These are phyloP conservation scores for Microctonus aethiopoides DNA, from an alignment of 2,888 invertebrate species.

Conservation along the genomic window DNA sequence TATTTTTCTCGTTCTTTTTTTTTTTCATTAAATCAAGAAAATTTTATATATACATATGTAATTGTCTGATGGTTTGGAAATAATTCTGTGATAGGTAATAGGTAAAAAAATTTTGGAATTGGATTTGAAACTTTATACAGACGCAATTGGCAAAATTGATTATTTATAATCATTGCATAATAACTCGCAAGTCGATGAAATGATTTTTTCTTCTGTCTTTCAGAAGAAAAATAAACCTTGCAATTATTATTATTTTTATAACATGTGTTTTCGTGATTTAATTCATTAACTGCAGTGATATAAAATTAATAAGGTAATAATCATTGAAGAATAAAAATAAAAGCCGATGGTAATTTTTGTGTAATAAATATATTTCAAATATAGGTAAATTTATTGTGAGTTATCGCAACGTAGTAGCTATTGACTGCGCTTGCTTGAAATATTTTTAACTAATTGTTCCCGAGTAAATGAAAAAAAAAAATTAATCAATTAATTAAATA, in stretches of 20 bases:
- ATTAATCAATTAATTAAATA: too few relatives aligned
- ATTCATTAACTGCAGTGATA: constrained; percentile 19
- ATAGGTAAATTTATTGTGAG: not conserved
- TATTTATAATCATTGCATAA: constrained; percentile 20
- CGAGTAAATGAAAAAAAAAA: not conserved
- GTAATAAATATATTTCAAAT: not conserved
- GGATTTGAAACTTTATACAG: not conserved
- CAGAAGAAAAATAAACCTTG: constrained; percentile 20
- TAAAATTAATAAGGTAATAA: not conserved
- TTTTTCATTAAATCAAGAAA: not conserved
- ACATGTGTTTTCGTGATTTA: constrained; percentile 41
- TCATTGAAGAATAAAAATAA: not conserved
- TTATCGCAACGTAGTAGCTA: not conserved
- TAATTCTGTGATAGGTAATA: constrained; percentile 63
- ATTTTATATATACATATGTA: too few relatives aligned
- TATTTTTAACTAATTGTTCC: not conserved
- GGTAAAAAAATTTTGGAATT: constrained; percentile 40
- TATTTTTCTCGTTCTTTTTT: constrained; percentile 26
- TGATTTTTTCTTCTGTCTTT: constrained; percentile 38
- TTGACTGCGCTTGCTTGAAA: not conserved
- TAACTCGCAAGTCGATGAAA: constrained; percentile 44
- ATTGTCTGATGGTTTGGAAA: constrained; percentile 40
- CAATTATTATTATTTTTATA: too few relatives aligned
- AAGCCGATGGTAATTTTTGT: not conserved
- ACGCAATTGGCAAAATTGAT: constrained; percentile 11